Evolutionary conservation across 2,113 vertebrate genomes (phyloP).

Genomic region (Camelus dromedarius): DNA sequence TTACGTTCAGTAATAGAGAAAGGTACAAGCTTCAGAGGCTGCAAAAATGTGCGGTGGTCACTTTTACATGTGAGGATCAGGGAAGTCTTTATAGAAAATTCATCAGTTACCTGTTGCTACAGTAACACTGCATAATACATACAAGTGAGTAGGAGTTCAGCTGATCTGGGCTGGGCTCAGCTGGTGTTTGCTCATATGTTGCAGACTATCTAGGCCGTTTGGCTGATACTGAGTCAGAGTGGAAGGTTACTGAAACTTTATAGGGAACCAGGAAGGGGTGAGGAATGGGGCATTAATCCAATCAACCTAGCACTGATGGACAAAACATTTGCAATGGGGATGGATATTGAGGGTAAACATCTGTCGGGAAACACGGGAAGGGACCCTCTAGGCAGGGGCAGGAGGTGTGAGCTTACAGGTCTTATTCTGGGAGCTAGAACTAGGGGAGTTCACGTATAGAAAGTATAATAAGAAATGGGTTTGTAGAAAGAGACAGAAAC

Average conservation of each 20-base stretch:
- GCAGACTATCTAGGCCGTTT: not conserved
- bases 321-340: not conserved
- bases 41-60: not conserved
- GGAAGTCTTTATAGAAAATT: not conserved
- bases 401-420: not conserved
- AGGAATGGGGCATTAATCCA: not conserved
- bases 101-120: not conserved
- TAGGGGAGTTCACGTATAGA: not conserved
- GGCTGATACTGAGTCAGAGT: not conserved
- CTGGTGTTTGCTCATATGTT: not conserved
- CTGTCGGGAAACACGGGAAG: not conserved
- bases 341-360: not conserved
- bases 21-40: not conserved
- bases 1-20: not conserved
- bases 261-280: not conserved
- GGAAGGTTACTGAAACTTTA: not conserved
- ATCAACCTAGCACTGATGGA: not conserved
- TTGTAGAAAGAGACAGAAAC: not conserved
- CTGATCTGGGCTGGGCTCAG: not conserved
- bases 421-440: not conserved
- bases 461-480: not conserved
- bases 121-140: not conserved
- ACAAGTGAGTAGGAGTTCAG: accelerated
- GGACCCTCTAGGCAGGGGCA: not conserved
- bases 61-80: not conserved